These are phyloP conservation scores for Drosophila kikkawai DNA, from an alignment of 1,140 invertebrate genomes.

Conservation along the genomic window DNA sequence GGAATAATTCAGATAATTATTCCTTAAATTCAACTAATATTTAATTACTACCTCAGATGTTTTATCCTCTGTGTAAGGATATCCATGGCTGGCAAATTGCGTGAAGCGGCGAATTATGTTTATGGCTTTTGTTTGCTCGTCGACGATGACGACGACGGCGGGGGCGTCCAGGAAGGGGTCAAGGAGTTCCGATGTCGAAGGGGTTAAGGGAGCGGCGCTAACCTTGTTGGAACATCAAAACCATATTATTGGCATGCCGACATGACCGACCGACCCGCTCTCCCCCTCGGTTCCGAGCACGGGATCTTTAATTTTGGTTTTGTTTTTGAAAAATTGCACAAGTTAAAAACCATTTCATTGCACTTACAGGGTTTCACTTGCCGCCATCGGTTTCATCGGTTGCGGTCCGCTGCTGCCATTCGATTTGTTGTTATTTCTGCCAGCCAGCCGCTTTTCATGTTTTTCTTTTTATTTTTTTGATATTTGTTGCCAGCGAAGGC, in stretches of 20 bases:
- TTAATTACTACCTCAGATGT: accelerated
- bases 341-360: constrained; percentile 83
- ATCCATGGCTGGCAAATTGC: constrained; percentile 62
- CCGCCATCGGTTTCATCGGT: constrained; percentile 47
- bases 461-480: background rate
- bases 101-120: constrained; percentile 71
- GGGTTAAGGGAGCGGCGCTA: constrained; percentile 35
- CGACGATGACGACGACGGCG: background rate
- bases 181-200: constrained; percentile 1
- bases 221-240: constrained; percentile 80
- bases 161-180: constrained; percentile 31
- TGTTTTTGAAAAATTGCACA: constrained; percentile 76
- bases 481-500: constrained; percentile 20
- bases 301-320: constrained; percentile 31
- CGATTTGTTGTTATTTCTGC: constrained; percentile 65
- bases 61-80: constrained; percentile 1
- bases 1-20: background rate
- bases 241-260: constrained; percentile 72
- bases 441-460: constrained; percentile 15
- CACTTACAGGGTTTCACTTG: constrained; percentile 80
- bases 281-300: constrained; percentile 3
- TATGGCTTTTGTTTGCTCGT: constrained; percentile 69
- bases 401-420: constrained; percentile 63
- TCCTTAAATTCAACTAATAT: background rate
- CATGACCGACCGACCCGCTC: constrained; percentile 27